Conservation (phyloP, 2,888 invertebrate species). For the Dorcus hopei region DNA sequence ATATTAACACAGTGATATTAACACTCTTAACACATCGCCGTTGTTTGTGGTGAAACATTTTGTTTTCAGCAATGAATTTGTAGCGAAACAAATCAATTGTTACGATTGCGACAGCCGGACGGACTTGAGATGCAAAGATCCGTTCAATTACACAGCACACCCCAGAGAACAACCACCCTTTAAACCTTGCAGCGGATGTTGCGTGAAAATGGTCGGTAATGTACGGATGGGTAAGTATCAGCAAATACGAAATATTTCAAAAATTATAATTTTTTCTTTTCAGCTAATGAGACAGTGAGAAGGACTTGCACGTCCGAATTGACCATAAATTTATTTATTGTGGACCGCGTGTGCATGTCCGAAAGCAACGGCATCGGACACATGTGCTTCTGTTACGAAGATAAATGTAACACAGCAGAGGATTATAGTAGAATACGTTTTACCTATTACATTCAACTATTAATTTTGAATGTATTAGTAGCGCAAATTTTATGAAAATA, state of each 20-base stretch:
- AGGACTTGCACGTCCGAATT: conserved; percentile 9
- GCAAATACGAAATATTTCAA: too few relatives aligned
- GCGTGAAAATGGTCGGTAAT: conserved; percentile 10
- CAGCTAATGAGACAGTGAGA: conserved; percentile 6
- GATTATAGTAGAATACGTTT: background rate
- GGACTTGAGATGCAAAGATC: conserved; percentile 4
- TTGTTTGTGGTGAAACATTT: background rate
- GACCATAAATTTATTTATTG: conserved; percentile 9
- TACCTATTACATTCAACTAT: too few relatives aligned
- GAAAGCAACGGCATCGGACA: conserved; percentile 9
- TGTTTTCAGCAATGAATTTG: background rate
- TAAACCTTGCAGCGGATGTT: conserved; percentile 8
- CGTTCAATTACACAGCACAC: conserved; percentile 7
- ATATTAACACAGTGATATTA: too few relatives aligned
- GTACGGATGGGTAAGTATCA: conserved; percentile 1
- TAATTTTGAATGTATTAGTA: too few relatives aligned
- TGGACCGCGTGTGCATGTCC: conserved; percentile 7
- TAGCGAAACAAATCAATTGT: conserved; percentile 7
- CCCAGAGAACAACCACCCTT: conserved; percentile 9
- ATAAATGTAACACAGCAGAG: conserved; percentile 2
- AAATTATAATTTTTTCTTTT: background rate
- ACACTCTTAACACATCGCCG: too few relatives aligned
- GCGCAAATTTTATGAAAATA: too few relatives aligned
- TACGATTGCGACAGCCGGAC: conserved; percentile 7
- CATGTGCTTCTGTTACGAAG: conserved; percentile 9